These are phyloP conservation scores for Drosophila diplacantha DNA, from an alignment of 2,888 invertebrate genomes.

Conservation along the genomic window DNA sequence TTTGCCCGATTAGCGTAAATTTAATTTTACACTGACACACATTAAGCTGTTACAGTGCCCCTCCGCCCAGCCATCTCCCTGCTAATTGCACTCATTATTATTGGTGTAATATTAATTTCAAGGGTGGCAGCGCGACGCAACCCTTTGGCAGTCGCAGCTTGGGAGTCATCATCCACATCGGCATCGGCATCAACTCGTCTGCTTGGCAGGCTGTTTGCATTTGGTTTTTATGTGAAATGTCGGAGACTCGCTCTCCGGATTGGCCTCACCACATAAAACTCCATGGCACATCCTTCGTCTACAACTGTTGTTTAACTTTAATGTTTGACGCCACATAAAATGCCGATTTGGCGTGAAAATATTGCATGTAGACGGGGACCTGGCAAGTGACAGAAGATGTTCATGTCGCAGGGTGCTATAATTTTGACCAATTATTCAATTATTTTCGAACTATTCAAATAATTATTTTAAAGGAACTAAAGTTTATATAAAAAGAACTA, in stretches of 20 bases:
- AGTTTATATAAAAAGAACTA: neutral
- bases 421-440: neutral
- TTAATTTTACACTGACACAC: conserved; percentile 68
- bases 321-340: conserved; percentile 60
- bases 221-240: conserved; percentile 60
- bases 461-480: neutral
- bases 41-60: conserved; percentile 57
- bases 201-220: conserved; percentile 54
- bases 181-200: conserved; percentile 14
- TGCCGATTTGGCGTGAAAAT: conserved; percentile 57
- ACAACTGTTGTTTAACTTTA: conserved; percentile 40
- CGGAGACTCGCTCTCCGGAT: conserved; percentile 42
- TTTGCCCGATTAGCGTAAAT: conserved; percentile 61
- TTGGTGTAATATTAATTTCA: conserved; percentile 56
- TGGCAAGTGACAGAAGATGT: neutral
- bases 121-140: conserved; percentile 17
- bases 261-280: conserved; percentile 53
- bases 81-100: conserved; percentile 69
- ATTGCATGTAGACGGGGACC: neutral
- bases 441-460: neutral
- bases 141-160: conserved; percentile 16
- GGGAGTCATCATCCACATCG: conserved; percentile 23
- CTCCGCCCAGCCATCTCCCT: conserved; percentile 4
- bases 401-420: neutral
- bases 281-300: conserved; percentile 8